phyloP scores from a whole-genome alignment of 2,888 invertebrate species.

The Drosophila setosimentum region DNA sequence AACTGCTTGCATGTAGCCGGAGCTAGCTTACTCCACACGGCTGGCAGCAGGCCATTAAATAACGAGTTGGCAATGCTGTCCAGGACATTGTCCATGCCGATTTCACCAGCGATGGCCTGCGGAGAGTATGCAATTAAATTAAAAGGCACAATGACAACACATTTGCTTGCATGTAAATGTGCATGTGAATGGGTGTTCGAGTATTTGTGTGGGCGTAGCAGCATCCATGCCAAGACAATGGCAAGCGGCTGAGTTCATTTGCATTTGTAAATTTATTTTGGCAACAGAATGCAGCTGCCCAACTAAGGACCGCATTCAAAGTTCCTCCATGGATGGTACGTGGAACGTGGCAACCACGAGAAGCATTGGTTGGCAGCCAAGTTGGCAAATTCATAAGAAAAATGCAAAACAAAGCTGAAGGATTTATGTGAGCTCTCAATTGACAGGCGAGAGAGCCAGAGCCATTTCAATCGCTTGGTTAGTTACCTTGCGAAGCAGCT shows the following conservation, averaged over 20 bases:
- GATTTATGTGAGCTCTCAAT: constrained; percentile 72
- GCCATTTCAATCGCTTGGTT: constrained; percentile 36
- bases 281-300: constrained; percentile 63
- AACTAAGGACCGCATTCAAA: constrained; percentile 44
- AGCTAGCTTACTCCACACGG: constrained; percentile 92
- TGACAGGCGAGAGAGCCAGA: constrained; percentile 53
- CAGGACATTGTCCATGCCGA: constrained; percentile 94
- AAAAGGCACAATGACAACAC: constrained; percentile 58
- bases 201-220: constrained; percentile 56
- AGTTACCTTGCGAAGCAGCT: constrained; percentile 88
- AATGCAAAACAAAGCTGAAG: constrained; percentile 76
- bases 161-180: constrained; percentile 4
- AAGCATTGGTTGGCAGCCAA: constrained; percentile 65
- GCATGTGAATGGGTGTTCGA: not conserved
- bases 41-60: constrained; percentile 94
- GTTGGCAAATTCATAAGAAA: constrained; percentile 77
- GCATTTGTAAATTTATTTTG: constrained; percentile 78
- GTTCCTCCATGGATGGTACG: constrained; percentile 42
- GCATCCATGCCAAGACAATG: constrained; percentile 55
- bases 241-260: constrained; percentile 66
- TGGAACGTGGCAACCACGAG: constrained; percentile 46
- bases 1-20: constrained; percentile 94
- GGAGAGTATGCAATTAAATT: constrained; percentile 77
- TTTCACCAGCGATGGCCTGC: constrained; percentile 94
- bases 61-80: constrained; percentile 93